These are phyloP conservation scores for Apodemia hepburni DNA, from an alignment of 2,888 invertebrate species.

Conservation along the genomic window DNA sequence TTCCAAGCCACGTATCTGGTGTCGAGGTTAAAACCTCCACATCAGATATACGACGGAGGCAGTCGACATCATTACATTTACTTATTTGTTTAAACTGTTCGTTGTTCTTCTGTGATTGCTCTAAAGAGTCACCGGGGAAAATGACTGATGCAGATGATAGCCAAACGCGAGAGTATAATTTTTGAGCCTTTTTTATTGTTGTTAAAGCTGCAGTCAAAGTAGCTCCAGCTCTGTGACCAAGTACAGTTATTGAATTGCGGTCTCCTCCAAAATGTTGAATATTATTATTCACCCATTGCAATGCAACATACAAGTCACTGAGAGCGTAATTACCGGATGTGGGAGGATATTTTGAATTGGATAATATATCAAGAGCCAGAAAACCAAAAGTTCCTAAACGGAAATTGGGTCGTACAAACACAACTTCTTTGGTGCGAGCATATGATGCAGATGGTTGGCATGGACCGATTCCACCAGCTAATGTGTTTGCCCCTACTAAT, in stretches of 20 bases:
- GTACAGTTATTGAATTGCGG: constrained; percentile 86
- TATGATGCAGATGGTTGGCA: constrained; percentile 87
- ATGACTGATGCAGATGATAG: constrained; percentile 88
- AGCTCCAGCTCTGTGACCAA: constrained; percentile 93
- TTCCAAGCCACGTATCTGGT: constrained; percentile 86
- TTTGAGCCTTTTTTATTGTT: constrained; percentile 78
- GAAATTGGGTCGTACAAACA: constrained; percentile 94
- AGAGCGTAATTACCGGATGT: constrained; percentile 93
- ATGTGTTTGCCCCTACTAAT: constrained; percentile 88
- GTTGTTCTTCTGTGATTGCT: constrained; percentile 81
- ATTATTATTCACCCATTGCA: constrained; percentile 90
- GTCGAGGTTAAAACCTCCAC: constrained; percentile 83
- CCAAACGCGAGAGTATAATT: constrained; percentile 89
- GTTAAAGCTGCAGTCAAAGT: constrained; percentile 89
- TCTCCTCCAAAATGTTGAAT: constrained; percentile 93
- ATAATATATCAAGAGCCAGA: constrained; percentile 85
- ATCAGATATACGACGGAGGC: constrained; percentile 75
- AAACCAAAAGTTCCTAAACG: constrained; percentile 90
- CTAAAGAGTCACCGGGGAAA: constrained; percentile 83
- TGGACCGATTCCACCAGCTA: constrained; percentile 89
- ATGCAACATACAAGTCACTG: constrained; percentile 87
- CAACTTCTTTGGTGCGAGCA: constrained; percentile 88
- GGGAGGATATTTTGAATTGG: constrained; percentile 84
- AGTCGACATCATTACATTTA: constrained; percentile 79
- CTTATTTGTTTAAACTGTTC: constrained; percentile 79